Base-by-base conservation (phyloP, 2,888 invertebrate genomes). In the Adelognathus sp. region DNA sequence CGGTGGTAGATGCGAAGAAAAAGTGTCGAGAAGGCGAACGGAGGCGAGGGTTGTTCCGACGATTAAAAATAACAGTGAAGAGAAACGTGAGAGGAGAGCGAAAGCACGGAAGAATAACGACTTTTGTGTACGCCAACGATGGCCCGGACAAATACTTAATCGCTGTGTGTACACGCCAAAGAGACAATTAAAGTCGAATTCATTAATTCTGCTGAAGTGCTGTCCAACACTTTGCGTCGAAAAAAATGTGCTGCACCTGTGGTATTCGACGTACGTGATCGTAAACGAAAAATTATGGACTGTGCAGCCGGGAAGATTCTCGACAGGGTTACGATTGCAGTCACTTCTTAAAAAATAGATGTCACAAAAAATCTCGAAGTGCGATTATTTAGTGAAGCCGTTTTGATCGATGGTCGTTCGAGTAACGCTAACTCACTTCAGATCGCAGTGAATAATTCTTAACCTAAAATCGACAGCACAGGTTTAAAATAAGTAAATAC, bases 151-250 rank as follows among this genome's bases (percentile, higher is more conserved):
- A 78, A 78, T 74, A 70, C 70, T 58, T 54, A 54, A 63, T 33
- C 27, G 50, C 52, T 67, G 31, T 16, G 14, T n/a, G 50, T 24
- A 33, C 33, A 63, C 27, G n/a, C 16, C 50, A 21, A 50, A 52
- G 54, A 78, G 79, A 77, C 80, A 80, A 81, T 81, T 81, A 80
- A 81, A 80, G 74, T 72, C 58, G 72, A 80, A 81, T 80, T 81
- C 77, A 69, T 81, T 75, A 75, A 75, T 66, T 54, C 36, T 24
- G 14, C 16, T 4, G 18, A 21, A 56, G 67, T 14, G 56, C 11
- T 7, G 33, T 3, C 27, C 11, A 4, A 31, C 54, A 52, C 2
- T 27, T 1, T 41, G n/a, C 50, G 27, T 9, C 11, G 41, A 41
- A 41, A 50, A 27, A 52, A n/a, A 16, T 36, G 16, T 7, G 29